Base-by-base conservation (phyloP, 2,113 vertebrate species). In the Bos taurus region DNA sequence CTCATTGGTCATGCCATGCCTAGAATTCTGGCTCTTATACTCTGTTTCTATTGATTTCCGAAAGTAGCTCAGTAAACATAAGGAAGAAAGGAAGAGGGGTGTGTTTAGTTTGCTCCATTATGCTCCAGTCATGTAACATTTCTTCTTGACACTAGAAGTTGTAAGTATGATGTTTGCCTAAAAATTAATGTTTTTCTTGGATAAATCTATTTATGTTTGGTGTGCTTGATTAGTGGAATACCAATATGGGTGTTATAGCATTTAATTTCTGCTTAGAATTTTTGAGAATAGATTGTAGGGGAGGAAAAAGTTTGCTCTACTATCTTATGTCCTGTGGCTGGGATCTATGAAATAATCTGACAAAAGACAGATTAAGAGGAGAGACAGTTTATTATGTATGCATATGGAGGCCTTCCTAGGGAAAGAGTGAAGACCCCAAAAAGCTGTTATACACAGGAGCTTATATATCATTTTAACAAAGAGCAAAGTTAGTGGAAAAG, bases 31-130 rank as follows among this genome's bases (percentile, higher is more conserved):
- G 57, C 26, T 87, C 2, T 81, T 88, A 40, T 36, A 10, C 33
- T 95, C 64, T 88, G 52, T 96, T 95, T 96, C 43, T 93, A 17
- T 60, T 97, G 56, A 60, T 97, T 91, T 93, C 56, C 43, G 62
- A 93, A 94, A 94, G 50, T 89, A 91, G 28, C 40, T 97, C 36
- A 67, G 50, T 57, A 96, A 87, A 67, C 25, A 1, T 80, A 59
- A 83, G 64, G 25, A 78, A 78, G 64, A 59, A 48, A 92, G 13
- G 57, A 95, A 89, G 15, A 87, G 6, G 11, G 59, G 2, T 36
- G n/a, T 80, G n/a, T 28, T 25, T 92, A 88, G 46, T 71, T 85
- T 96, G 12, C 17, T 92, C 77, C n/a, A 48, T 77, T 90, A 48
- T 87, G 46, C 54, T 54, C 46, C 13, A 74, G 46, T 56, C 15